Conservation (phyloP, 2,113 vertebrate genomes). For the Petromus typicus region DNA sequence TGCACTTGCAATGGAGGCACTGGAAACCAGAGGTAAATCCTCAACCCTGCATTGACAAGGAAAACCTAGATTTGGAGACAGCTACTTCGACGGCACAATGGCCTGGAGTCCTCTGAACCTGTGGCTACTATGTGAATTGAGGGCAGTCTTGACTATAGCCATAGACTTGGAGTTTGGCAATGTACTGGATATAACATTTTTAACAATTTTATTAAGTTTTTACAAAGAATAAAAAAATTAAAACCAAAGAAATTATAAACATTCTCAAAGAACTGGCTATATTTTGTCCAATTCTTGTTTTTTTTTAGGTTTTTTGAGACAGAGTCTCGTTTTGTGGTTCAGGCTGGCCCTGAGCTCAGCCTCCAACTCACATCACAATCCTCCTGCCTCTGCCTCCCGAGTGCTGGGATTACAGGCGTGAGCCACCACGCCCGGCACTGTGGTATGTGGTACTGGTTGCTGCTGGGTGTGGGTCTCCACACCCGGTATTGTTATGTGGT, state of each 20-base stretch:
- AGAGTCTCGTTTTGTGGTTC: too few relatives aligned
- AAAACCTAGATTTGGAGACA: not conserved
- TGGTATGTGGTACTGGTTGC: too few relatives aligned
- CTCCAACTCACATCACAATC: too few relatives aligned
- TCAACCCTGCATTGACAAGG: not conserved
- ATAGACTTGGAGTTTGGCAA: constrained; percentile 8
- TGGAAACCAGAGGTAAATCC: too few relatives aligned
- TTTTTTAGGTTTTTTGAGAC: too few relatives aligned
- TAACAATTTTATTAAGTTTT: not conserved
- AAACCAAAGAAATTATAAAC: not conserved
- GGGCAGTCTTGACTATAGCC: not conserved
- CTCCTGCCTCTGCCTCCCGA: too few relatives aligned
- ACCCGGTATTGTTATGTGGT: too few relatives aligned
- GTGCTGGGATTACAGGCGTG: too few relatives aligned
- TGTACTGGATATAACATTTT: not conserved
- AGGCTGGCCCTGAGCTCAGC: too few relatives aligned
- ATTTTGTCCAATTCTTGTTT: not conserved
- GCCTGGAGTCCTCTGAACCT: not conserved
- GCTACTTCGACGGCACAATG: not conserved
- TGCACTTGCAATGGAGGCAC: too few relatives aligned
- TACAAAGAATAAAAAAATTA: constrained; percentile 4
- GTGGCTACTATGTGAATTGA: not conserved
- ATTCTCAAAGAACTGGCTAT: not conserved
- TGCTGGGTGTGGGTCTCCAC: too few relatives aligned
- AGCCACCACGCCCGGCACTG: too few relatives aligned